These are phyloP conservation scores for Tauraco hartlaubi DNA, from an alignment of 2,797 vertebrate species.

Conservation along the genomic window DNA sequence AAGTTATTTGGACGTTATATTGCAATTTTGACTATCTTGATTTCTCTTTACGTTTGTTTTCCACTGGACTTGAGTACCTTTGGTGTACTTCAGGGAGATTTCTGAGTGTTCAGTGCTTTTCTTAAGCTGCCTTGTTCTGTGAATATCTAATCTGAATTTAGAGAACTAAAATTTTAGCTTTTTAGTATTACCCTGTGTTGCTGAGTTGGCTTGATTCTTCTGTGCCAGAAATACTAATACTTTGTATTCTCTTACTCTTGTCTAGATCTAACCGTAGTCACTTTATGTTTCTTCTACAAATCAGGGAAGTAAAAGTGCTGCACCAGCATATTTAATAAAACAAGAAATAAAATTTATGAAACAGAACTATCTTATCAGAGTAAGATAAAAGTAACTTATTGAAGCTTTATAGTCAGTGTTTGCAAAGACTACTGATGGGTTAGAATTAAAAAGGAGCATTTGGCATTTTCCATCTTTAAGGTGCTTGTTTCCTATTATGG, in stretches of 20 bases:
- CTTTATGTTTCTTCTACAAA: not conserved
- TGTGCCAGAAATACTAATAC: not conserved
- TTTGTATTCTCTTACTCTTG: not conserved
- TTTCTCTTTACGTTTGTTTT: not conserved
- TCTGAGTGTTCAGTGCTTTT: not conserved
- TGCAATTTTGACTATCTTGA: not conserved
- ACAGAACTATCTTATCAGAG: not conserved
- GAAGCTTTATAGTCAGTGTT: not conserved
- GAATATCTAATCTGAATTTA: not conserved
- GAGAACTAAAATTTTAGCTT: not conserved
- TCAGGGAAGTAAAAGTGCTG: not conserved
- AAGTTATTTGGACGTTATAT: not conserved
- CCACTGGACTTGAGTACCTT: not conserved
- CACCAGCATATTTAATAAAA: not conserved
- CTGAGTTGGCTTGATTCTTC: not conserved
- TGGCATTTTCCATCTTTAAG: not conserved
- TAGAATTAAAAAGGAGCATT: not conserved
- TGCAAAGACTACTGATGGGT: not conserved
- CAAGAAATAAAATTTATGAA: not conserved
- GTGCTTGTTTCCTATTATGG: not conserved
- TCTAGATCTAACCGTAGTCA: not conserved
- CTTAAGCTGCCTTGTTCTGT: not conserved
- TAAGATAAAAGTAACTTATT: not conserved
- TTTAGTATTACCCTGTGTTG: not conserved
- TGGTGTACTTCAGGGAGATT: not conserved